These are phyloP conservation scores for Intellagama lesueurii DNA, from an alignment of 2,797 vertebrate species.

Conservation along the genomic window DNA sequence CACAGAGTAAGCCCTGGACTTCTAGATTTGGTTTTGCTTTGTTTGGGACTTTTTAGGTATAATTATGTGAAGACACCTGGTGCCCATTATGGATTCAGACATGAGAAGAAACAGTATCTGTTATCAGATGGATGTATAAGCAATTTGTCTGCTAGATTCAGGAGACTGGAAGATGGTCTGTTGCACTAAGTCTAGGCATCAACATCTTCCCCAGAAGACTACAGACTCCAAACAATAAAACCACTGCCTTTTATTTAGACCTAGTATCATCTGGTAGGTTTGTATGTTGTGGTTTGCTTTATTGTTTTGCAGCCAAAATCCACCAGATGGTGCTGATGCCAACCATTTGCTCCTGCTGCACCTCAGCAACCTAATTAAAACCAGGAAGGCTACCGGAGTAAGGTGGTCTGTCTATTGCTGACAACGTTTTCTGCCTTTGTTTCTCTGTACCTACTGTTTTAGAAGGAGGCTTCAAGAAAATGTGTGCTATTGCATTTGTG, in stretches of 20 bases:
- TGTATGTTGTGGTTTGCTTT: not conserved
- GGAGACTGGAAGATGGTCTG: not conserved
- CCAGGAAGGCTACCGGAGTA: not conserved
- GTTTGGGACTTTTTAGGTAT: not conserved
- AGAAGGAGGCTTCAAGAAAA: not conserved
- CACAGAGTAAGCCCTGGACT: not conserved
- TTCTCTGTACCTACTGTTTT: not conserved
- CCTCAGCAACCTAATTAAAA: no score
- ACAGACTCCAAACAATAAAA: not conserved
- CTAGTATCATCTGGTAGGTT: conserved; percentile 8
- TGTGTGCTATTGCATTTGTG: not conserved
- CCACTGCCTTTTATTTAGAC: not conserved
- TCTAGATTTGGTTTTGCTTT: not conserved
- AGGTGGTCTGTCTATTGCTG: not conserved
- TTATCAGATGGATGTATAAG: not conserved
- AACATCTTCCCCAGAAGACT: not conserved
- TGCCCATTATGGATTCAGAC: rapidly evolving
- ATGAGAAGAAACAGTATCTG: not conserved
- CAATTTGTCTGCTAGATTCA: not conserved
- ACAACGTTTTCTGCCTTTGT: not conserved
- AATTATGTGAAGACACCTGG: conserved; percentile 26
- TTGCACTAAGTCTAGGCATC: not conserved
- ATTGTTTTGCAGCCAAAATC: conserved; percentile 1
- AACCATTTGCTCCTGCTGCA: not conserved
- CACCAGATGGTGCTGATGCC: conserved; percentile 26